Evolutionary conservation across 2,888 invertebrate species (phyloP), one percentile per base, ranked within the genome.

Genomic region (Amaurobius ferox): DNA sequence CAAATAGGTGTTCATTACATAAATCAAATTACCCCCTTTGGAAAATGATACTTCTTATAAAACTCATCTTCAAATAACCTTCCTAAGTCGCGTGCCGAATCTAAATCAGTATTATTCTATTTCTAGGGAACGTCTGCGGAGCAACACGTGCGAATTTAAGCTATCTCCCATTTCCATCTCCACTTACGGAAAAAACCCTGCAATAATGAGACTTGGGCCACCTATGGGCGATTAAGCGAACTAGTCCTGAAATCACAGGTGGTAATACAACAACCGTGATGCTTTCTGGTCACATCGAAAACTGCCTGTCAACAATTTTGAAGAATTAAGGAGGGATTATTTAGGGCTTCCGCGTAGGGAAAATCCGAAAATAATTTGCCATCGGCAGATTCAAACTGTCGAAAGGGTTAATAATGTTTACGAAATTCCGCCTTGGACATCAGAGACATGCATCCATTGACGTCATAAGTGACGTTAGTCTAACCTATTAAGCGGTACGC

Each of bases 401-500:
- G 44, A 44, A 44, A 44, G 44, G 44, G 44, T 44, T 44, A 44
- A 44, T 16, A 44, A 44, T 44, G 44, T 44, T 44, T 44, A 44
- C 44, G n/a, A 44, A 44, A 44, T 16, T 7, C 44, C 2, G 16
- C 44, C 11, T 11, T 16, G 44, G 44, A 7, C 16, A 2, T n/a
- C n/a, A n/a, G n/a, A n/a, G n/a, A n/a, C n/a, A n/a, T n/a, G n/a
- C n/a, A n/a, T 9, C 16, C 16, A 5, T 44, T 44, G 44, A 44
- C 44, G 44, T 44, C 44, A 44, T 44, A 9, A 2, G 2, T 44
- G 13, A 44, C n/a, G 44, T 35, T 35, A 7, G 9, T 5, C 16
- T 5, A 44, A 44, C 16, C 9, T 44, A 16, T 16, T 44, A 23
- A 23, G 11, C 3, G 62, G 9, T 13, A 62, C 62, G 62, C 29